Evolutionary conservation across 1,140 invertebrate genomes (phyloP).

Genomic region (Euwallacea fornicatus): DNA sequence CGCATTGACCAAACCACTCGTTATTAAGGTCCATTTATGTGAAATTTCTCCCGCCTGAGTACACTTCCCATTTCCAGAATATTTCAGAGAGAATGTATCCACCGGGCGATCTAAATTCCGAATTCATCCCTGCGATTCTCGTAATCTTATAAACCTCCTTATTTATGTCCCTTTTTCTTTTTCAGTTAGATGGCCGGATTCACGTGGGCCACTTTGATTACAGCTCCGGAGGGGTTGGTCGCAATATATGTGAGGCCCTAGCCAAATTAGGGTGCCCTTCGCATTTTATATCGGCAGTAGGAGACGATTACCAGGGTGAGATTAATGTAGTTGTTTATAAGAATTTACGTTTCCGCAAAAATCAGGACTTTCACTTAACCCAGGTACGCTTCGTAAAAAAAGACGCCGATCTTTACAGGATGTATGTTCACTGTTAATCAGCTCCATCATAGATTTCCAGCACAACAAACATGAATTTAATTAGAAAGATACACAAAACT

Average conservation of each 20-base stretch:
- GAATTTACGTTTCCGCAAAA: background rate
- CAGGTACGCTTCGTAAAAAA: conserved; percentile 21
- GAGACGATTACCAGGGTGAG: conserved; percentile 66
- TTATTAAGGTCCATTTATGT: too few species aligned
- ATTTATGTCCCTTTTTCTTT: conserved; percentile 38
- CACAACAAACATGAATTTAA: too few species aligned
- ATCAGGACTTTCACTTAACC: conserved; percentile 39
- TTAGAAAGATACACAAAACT: too few species aligned
- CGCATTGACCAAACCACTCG: too few species aligned
- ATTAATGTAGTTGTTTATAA: conserved; percentile 40
- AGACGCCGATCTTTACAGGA: background rate
- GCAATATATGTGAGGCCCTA: conserved; percentile 88
- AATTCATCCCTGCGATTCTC: background rate
- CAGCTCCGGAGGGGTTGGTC: conserved; percentile 81
- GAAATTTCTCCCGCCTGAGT: too few species aligned
- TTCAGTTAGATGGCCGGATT: conserved; percentile 77
- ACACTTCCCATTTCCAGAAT: too few species aligned
- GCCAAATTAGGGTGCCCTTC: conserved; percentile 67
- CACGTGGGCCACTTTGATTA: conserved; percentile 65
- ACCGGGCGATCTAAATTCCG: background rate
- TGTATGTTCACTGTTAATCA: too few species aligned
- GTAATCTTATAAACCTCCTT: conserved; percentile 2
- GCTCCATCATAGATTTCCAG: too few species aligned
- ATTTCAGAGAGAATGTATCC: too few species aligned
- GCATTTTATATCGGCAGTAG: conserved; percentile 79